Conservation (phyloP, 2,113 vertebrate species). For the Gallinago paraguaiae region DNA sequence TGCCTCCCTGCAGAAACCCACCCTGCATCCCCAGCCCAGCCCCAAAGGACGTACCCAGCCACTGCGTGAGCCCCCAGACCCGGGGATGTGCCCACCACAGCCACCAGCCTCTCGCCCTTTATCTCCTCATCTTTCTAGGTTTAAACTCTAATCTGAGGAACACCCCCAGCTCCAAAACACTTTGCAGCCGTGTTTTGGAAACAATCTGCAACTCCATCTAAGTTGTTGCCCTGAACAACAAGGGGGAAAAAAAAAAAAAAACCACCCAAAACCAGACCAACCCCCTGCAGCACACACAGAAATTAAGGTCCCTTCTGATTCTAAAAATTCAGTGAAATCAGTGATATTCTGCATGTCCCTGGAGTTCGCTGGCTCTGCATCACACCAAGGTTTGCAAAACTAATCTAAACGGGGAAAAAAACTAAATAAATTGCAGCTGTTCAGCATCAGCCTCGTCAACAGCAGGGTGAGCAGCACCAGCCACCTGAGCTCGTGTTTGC, state of each 20-base stretch:
- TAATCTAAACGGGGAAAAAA: neutral
- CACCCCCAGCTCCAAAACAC: neutral
- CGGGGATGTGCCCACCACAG: neutral
- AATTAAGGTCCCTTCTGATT: neutral
- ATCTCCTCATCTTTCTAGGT: neutral
- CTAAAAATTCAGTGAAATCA: neutral
- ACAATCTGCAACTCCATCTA: neutral
- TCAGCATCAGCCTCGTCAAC: neutral
- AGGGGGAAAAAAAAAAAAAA: neutral
- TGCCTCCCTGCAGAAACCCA: neutral
- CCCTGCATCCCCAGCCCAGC: neutral
- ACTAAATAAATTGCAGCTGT: neutral
- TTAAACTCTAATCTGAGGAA: neutral
- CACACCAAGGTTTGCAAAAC: neutral
- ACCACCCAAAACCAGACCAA: neutral
- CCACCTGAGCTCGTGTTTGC: neutral
- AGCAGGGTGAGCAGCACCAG: neutral
- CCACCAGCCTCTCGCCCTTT: neutral
- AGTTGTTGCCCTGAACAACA: neutral
- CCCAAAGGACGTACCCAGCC: neutral
- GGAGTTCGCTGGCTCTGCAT: neutral
- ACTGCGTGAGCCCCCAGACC: rapidly evolving
- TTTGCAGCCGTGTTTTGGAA: neutral
- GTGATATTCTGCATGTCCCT: neutral
- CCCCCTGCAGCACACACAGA: rapidly evolving